Base-by-base conservation (phyloP, 2,888 invertebrate species). In the Apodemia mormo region DNA sequence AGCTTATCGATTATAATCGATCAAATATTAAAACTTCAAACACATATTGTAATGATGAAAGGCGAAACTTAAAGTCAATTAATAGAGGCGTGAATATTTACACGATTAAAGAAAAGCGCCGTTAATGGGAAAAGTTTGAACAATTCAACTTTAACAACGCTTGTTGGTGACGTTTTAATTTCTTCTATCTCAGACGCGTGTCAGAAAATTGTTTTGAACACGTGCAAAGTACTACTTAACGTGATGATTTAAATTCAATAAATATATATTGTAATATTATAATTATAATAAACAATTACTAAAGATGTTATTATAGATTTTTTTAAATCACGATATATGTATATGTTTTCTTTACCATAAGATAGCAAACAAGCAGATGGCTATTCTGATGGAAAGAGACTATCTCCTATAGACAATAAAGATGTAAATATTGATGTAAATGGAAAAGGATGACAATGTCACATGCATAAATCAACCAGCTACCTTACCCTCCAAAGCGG, bases 161-260 rank as follows among this genome's bases (percentile, higher is more conserved):
- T 64, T 74, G 68, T 72, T 71, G 68, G 65, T 58, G 74, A 71
- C 71, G 49, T 70, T 74, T 74, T 71, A 74, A 73, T 74, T 73
- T 70, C 68, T 40, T 22, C 22, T 37, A 58, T n/a, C 58, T n/a
- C 29, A 52, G n/a, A 1, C 58, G 8, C 22, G 40, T 22, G 37
- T 67, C 37, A 43, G 61, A 14, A 14, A 37, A 33, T 5, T 33
- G 14, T 33, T 33, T n/a, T 61, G 30, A 33, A 33, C 6, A 40
- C 6, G 33, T 61, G 12, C 33, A 33, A 61, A 61, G 29, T 61
- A 49, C 14, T 49, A 49, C 14, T 14, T 49, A 4, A 49, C 49
- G 49, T 49, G 0, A 49, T 14, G 49, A 4, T 14, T n/a, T 14
- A 22, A 22, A 22, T 22, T 22, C 22, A 22, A 22, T 22, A 22